Base-by-base conservation (phyloP, 2,113 vertebrate genomes). In the Prionailurus bengalensis region DNA sequence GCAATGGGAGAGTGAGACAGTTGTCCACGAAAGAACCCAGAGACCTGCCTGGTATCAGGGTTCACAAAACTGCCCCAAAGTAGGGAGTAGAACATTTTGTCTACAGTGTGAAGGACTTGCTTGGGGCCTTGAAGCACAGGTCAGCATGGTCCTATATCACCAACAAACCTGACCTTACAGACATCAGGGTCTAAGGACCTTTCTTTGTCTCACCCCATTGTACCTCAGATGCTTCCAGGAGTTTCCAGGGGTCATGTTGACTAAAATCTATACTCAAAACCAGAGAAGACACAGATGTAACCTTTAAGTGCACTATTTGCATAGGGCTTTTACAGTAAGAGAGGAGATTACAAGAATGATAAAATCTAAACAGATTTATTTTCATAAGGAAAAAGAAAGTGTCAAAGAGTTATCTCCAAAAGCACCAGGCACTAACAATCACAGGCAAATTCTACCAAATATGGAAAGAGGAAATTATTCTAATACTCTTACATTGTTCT, bases 241-340 rank as follows among this genome's bases (percentile, higher is more conserved):
- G 39, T 89, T 92, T 81, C 83, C 92, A 36, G 74, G 51, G 13
- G 10, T 82, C 58, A 36, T 33, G 42, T 48, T 88, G 92, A 89
- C 90, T 45, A 87, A 58, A 91, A 89, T 93, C 82, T 95, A 93
- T 48, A 71, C 71, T 93, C 76, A 84, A 94, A 89, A 81, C 23
- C 88, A 90, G 80, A 84, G 78, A 84, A 89, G 66, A 85, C 36
- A 82, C 42, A 94, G 55, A 93, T 15, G 1, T 84, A 87, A 96
- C 39, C 39, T 65, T 68, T 84, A 93, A 82, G 45, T 15, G 7
- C 15, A 68, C 53, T 63, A 78, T 65, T n/a, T 95, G 19, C 17
- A 76, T 51, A 91, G 17, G 31, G 13, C 15, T 95, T 94, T 90
- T 71, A 82, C 48, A 92, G 33, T 58, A 58, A 84, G 19, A 91